These are phyloP conservation scores for Parascotia fuliginaria DNA, from an alignment of 2,888 invertebrate genomes.

Conservation along the genomic window DNA sequence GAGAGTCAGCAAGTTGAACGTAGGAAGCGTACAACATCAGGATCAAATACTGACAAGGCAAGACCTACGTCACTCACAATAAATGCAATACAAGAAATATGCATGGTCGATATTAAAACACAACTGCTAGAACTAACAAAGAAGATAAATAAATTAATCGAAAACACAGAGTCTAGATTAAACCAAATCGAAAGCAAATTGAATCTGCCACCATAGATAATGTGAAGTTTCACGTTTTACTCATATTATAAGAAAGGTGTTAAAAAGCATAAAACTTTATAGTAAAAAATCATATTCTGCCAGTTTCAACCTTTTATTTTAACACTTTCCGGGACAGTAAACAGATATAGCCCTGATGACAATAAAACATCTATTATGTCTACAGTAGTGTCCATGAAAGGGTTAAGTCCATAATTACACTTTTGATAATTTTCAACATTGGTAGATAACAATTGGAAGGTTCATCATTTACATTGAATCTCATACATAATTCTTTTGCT, in stretches of 20 bases:
- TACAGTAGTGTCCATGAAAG: too few relatives aligned
- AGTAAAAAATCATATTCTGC: too few relatives aligned
- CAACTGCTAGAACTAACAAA: constrained; percentile 73
- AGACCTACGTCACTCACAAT: constrained; percentile 71
- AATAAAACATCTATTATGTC: too few relatives aligned
- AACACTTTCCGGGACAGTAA: too few relatives aligned
- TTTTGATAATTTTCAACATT: too few relatives aligned
- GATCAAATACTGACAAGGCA: constrained; percentile 56
- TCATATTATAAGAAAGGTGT: background rate
- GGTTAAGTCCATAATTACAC: too few relatives aligned
- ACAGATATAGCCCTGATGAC: too few relatives aligned
- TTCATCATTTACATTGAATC: too few relatives aligned
- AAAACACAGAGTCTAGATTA: constrained; percentile 63
- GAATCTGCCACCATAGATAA: constrained; percentile 48
- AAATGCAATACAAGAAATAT: constrained; percentile 79
- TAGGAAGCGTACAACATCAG: constrained; percentile 67
- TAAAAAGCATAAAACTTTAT: too few relatives aligned
- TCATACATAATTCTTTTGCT: too few relatives aligned
- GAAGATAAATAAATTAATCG: constrained; percentile 70
- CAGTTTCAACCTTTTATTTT: too few relatives aligned
- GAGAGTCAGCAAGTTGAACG: constrained; percentile 77
- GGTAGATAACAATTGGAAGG: too few relatives aligned
- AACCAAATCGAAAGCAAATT: constrained; percentile 66
- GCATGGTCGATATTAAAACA: constrained; percentile 79
- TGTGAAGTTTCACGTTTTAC: background rate